Evolutionary conservation across 2,113 vertebrate species (phyloP), one percentile per base, ranked within the genome.

Genomic region (Limnothrissa miodon): DNA sequence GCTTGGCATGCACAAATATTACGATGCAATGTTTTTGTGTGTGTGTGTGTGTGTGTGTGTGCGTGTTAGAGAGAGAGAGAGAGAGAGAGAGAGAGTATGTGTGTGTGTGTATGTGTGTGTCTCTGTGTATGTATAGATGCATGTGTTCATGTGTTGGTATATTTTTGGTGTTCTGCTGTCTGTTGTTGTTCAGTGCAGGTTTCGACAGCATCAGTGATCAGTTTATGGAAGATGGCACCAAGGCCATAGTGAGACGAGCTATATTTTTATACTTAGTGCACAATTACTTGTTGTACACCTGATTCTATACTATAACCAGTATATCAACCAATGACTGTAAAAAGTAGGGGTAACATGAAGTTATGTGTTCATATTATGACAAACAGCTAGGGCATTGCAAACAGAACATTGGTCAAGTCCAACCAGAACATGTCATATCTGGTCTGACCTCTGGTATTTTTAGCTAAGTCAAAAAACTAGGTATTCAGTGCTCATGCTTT

Each of bases 1-100:
- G 91, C 92, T 91, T 94, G 92, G 93, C 93, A 94, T 94, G 93
- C 88, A 86, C 87, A 91, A 93, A 93, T 94, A 92, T 90, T 86
- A 85, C 89, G 15, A 74, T 74, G 66, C 66, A 84, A 81, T 83
- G 82, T 84, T 53, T 85, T 89, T 81, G 13, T 84, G 9, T 78
- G 25, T n/a, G 39, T 83, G 39, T 82, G 78, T 46, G 82, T 29
- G 0, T 81, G 23, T 80, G 78, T 59, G 42, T 39, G 48, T 81
- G 23, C 78, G 78, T 59, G 42, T 39, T 42, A 66, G 51, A 78
- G 42, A 6, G 45, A 25, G 59, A 46, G 42, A 82, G 86, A 86
- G 48, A 46, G 8, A 21, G 1, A 21, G n/a, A 25, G n/a, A 25
- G 0, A 25, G 59, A 10, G 59, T 25, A 8, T 29, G 59, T 62